These are phyloP conservation scores for Apamea anceps DNA, from an alignment of 2,888 invertebrate genomes.

Conservation along the genomic window DNA sequence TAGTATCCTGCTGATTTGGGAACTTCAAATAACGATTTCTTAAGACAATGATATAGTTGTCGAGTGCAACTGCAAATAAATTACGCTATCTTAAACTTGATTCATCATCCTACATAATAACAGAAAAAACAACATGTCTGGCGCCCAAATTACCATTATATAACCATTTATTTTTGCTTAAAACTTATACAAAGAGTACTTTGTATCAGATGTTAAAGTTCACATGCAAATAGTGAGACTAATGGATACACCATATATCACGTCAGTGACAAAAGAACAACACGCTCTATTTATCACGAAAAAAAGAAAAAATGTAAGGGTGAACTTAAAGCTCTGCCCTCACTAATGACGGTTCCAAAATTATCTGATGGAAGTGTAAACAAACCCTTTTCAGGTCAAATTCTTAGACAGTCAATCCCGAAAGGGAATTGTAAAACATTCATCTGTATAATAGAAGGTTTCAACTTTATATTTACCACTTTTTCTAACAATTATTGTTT, in stretches of 20 bases:
- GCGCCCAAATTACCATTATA: slow-evolving; percentile 4
- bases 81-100: not conserved
- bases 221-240: slow-evolving; percentile 17
- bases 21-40: not conserved
- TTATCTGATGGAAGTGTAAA: not conserved
- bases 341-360: not conserved
- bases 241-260: slow-evolving; percentile 20
- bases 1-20: not conserved
- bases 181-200: not conserved
- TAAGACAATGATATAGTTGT: not conserved
- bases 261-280: slow-evolving; percentile 19
- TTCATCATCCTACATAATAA: not conserved
- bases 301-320: not conserved
- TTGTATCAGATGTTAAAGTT: slow-evolving; percentile 13
- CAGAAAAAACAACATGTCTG: not conserved
- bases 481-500: not conserved
- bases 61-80: not conserved
- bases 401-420: not conserved
- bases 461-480: not conserved
- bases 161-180: not conserved
- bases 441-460: not conserved
- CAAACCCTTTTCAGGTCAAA: not conserved
- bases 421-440: not conserved
- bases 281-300: slow-evolving; percentile 21
- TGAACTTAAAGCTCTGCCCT: not conserved